Evolutionary conservation across 2,113 vertebrate genomes (phyloP), one percentile per base, ranked within the genome.

Genomic region (Cyanistes caeruleus): DNA sequence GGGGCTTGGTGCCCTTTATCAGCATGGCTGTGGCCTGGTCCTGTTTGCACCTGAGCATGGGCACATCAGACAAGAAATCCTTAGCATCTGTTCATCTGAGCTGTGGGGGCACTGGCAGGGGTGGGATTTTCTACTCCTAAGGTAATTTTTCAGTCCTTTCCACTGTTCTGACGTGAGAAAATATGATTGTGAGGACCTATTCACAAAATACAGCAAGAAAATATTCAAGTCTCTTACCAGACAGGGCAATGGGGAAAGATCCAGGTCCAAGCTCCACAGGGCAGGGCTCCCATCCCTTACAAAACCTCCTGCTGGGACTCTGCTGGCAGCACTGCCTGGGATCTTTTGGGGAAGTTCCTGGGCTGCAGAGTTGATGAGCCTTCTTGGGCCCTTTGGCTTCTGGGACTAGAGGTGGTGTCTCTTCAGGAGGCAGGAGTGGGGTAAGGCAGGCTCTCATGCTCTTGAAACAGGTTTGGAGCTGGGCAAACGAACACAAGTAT

Each of bases 381-480:
- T 95, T 0, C 0, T 55, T 39, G 44, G n/a, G 23, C 23, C 35
- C 7, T 64, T 73, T 30, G 49, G 41, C 67, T 64, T 51, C 75
- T 84, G 84, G 56, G 56, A 55, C 37, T 1, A 3, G 51, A 84
- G 68, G 30, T 62, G 27, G 52, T 67, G 21, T 39, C 72, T 90
- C 51, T 87, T 68, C 80, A 77, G 22, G 59, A 86, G 43, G 31
- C 15, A 0, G 41, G 25, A 92, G 72, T 1, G 0, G 51, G 28
- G 39, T 37, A 90, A 77, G 84, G 55, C 95, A 95, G 65, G 64
- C 68, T 89, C 43, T 87, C 5, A 10, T 13, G 30, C n/a, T 93
- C 84, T 91, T 93, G 93, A 81, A 76, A 94, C 91, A 91, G 77
- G 95, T 89, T 95, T 93, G 73, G 55, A 93, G 69, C 87, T 19